Percentiles rank a stretch among this genome's conserved stretches.
Evolutionary conservation across 2,888 invertebrate species (phyloP).

Genomic region (Mimas tiliae): DNA sequence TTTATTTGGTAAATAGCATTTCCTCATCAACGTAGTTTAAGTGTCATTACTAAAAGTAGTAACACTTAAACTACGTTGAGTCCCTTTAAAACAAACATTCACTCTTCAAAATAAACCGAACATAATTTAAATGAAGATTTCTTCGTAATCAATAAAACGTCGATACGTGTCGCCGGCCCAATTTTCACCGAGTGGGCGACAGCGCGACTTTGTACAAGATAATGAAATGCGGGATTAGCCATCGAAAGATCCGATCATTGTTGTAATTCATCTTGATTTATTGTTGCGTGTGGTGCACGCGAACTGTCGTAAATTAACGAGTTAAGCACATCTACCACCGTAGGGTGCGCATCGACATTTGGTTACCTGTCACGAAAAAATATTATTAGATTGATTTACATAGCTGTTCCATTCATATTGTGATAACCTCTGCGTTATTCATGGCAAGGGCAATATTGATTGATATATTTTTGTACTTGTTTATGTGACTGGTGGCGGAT

Average conservation of each 20-base stretch:
- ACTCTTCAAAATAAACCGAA: neutral
- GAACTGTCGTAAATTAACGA: conserved; percentile 71
- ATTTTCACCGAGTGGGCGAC: conserved; percentile 35
- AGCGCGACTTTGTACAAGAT: conserved; percentile 59
- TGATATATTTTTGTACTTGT: neutral
- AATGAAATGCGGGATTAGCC: conserved; percentile 65
- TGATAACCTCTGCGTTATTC: neutral
- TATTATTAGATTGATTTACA: conserved; percentile 12
- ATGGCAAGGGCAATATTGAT: conserved; percentile 7
- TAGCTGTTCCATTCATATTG: conserved; percentile 4
- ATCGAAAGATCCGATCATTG: conserved; percentile 73
- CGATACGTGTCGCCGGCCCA: conserved; percentile 27
- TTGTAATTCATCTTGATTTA: conserved; percentile 80
- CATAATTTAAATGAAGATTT: neutral
- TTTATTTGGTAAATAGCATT: too few species aligned
- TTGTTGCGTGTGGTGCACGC: conserved; percentile 63
- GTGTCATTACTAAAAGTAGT: too few species aligned
- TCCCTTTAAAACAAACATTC: neutral
- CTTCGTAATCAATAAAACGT: conserved; percentile 25
- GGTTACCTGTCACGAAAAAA: conserved; percentile 29
- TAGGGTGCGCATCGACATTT: conserved; percentile 27
- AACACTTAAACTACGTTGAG: too few species aligned
- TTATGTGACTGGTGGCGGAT: neutral
- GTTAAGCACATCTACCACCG: conserved; percentile 56
- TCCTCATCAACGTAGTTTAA: too few species aligned